phyloP scores from a whole-genome alignment of 1,140 invertebrate species.

The Sycophila sp. region DNA sequence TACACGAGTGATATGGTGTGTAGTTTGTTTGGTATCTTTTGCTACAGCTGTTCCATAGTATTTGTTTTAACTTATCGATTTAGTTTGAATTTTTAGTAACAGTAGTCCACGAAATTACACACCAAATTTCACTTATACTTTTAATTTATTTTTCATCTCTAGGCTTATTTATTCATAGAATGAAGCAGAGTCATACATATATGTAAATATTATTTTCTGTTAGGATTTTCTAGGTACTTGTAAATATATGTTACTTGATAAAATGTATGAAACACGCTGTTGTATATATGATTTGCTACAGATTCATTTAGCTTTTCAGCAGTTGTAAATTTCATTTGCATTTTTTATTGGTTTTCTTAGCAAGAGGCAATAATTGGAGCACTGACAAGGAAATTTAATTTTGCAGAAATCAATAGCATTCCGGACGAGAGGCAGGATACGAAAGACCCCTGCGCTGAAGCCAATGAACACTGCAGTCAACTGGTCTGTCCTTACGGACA shows the following conservation, averaged over 20 bases:
- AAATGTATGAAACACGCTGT: neutral
- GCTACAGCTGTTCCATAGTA: too few relatives aligned
- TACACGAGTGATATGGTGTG: slow-evolving; percentile 2
- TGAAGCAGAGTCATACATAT: neutral
- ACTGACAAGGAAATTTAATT: neutral
- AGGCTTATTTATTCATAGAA: slow-evolving; percentile 3
- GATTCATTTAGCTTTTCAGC: neutral
- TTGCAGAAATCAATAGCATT: slow-evolving; percentile 35
- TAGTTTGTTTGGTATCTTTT: neutral
- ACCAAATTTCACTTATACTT: neutral
- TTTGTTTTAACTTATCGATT: too few relatives aligned
- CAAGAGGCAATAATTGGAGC: neutral
- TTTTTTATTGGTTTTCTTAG: slow-evolving; percentile 11
- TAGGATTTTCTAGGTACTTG: neutral
- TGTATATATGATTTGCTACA: slow-evolving; percentile 7
- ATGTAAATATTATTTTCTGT: slow-evolving; percentile 22
- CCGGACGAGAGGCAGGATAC: slow-evolving; percentile 43
- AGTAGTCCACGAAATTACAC: neutral
- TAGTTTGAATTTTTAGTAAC: too few relatives aligned
- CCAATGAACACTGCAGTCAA: slow-evolving; percentile 69
- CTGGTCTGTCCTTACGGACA: slow-evolving; percentile 81
- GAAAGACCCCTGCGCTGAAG: slow-evolving; percentile 67
- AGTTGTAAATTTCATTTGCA: neutral
- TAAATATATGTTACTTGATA: neutral
- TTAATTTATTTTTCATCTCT: neutral